Evolutionary conservation across 2,888 invertebrate genomes (phyloP), one percentile per base, ranked within the genome.

Genomic region (Nemurella pictetii): DNA sequence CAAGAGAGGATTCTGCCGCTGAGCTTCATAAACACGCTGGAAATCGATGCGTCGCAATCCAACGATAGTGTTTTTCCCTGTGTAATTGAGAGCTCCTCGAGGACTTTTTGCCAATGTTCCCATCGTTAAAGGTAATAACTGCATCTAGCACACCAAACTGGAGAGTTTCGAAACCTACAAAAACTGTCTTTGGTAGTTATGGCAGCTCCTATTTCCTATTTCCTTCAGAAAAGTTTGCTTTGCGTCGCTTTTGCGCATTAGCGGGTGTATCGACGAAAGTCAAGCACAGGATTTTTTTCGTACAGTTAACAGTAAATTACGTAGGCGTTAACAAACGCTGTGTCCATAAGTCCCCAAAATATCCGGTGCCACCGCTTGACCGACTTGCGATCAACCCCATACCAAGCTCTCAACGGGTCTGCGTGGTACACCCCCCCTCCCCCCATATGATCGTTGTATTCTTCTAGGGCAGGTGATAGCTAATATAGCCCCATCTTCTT

Each of bases 321-420:
- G 36, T 85, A 83, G 0, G 75, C n/a, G 32, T 85, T 85, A 26
- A 85, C 35, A 75, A 83, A 85, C 20, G 7, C 74, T 12, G 83
- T 85, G 27, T 82, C 85, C 15, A 85, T 15, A 9, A 85, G 55
- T 9, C 35, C 75, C 35, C 82, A 82, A 74, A 85, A 85, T 0
- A 85, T 12, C n/a, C 83, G 35, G 32, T 85, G 75, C 82, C 83
- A 84, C 84, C 84, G 82, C 26, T 84, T 84, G 27, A 73, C 83
- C 2, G 82, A 83, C 20, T 35, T 35, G n/a, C 83, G 74, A 30
- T 27, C 32, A 73, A 85, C 74, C 5, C 83, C 25, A 30, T 85
- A 85, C 0, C 20, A 26, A 25, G 73, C 25, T 12, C 72, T 0
- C 75, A 80, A 35, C 28, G 15, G 0, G 0, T 84, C 80, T 0